These are phyloP conservation scores for Bostrychus sinensis DNA, from an alignment of 2,113 vertebrate species.

Conservation along the genomic window DNA sequence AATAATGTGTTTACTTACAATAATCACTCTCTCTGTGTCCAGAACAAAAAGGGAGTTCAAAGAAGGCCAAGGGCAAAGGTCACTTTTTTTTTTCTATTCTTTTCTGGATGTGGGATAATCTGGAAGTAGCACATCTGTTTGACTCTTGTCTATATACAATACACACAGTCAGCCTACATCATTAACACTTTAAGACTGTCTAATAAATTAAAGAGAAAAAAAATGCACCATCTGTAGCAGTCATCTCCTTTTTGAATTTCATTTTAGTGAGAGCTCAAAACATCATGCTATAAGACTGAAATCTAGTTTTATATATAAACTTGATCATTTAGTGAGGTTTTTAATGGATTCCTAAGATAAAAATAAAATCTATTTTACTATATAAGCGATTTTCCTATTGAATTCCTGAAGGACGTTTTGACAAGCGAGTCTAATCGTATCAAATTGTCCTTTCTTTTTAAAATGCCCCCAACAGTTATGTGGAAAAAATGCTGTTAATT, in stretches of 20 bases:
- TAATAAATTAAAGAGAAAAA: not conserved
- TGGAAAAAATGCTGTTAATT: conserved; percentile 76
- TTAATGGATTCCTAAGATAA: conserved; percentile 31
- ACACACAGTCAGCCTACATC: not conserved
- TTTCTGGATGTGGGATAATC: conserved; percentile 24
- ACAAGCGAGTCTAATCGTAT: conserved; percentile 56
- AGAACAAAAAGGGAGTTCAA: conserved; percentile 88
- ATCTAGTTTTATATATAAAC: not conserved
- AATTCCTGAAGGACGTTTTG: conserved; percentile 57
- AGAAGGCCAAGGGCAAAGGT: conserved; percentile 86
- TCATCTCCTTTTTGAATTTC: not conserved
- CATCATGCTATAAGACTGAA: not conserved
- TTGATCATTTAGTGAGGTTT: conserved; percentile 15
- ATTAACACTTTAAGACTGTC: not conserved
- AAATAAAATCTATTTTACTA: conserved; percentile 44
- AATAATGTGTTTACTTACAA: conserved; percentile 94
- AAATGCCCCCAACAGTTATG: conserved; percentile 69
- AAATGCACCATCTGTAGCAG: not conserved
- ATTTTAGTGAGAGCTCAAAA: not conserved
- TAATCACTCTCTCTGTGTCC: conserved; percentile 87
- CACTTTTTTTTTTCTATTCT: conserved; percentile 66
- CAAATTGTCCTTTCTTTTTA: conserved; percentile 74
- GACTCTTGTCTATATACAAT: not conserved
- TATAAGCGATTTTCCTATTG: conserved; percentile 33
- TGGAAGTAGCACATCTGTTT: conserved; percentile 26